A percentile compares a stretch with the other conserved stretches of the same genome.
Evolutionary conservation across 2,113 vertebrate genomes (phyloP).

Genomic region (Pholis gunnellus): DNA sequence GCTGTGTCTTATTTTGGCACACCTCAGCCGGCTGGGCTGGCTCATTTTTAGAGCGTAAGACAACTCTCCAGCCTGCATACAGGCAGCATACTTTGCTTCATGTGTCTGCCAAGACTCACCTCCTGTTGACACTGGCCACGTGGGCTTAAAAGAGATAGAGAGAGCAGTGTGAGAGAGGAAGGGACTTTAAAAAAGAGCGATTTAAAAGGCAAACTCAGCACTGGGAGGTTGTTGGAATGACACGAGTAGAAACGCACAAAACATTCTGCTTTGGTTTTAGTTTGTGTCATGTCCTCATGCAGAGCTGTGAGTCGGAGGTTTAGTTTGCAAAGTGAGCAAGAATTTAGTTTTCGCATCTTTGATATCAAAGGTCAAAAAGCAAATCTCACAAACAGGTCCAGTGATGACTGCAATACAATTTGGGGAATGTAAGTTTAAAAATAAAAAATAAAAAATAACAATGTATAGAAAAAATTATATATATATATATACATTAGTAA

Average conservation of each 20-base stretch:
- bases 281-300: neutral
- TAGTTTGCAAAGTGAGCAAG: neutral
- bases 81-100: constrained; percentile 59
- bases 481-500: neutral
- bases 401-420: neutral
- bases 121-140: constrained; percentile 88
- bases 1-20: constrained; percentile 63
- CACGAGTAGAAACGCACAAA: neutral
- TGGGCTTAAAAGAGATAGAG: constrained; percentile 72
- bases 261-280: neutral
- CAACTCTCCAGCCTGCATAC: constrained; percentile 53
- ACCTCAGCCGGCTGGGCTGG: constrained; percentile 38
- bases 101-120: constrained; percentile 76
- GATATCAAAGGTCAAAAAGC: constrained; percentile 2
- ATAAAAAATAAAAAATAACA: neutral
- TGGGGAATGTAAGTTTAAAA: neutral
- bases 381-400: neutral
- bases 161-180: constrained; percentile 45
- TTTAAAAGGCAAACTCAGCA: constrained; percentile 40
- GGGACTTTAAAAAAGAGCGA: constrained; percentile 18
- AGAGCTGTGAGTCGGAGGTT: neutral
- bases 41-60: constrained; percentile 73
- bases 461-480: neutral
- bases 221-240: constrained; percentile 5
- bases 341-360: neutral